phyloP scores from a whole-genome alignment of 2,888 invertebrate genomes.

The Drosophila dives region DNA sequence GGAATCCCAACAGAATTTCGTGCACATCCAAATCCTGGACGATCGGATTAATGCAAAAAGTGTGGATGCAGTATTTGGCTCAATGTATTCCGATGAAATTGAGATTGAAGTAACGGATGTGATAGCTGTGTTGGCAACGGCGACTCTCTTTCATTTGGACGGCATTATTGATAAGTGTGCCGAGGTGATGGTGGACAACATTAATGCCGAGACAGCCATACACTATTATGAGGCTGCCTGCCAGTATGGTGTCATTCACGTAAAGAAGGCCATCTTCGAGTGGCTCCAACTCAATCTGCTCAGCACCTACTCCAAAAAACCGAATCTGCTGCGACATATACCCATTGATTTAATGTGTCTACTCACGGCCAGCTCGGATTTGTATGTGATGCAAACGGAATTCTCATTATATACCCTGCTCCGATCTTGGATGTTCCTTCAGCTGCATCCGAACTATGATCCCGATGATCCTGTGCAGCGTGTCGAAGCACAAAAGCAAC shows the following conservation, averaged over 20 bases:
- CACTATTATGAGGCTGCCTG: slow-evolving; percentile 89
- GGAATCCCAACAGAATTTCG: slow-evolving; percentile 88
- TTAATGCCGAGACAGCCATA: slow-evolving; percentile 89
- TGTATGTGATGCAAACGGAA: slow-evolving; percentile 92
- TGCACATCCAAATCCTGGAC: slow-evolving; percentile 90
- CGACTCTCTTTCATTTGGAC: slow-evolving; percentile 90
- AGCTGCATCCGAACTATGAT: slow-evolving; percentile 85
- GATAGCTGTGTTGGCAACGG: slow-evolving; percentile 89
- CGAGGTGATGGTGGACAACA: slow-evolving; percentile 91
- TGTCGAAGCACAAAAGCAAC: slow-evolving; percentile 62
- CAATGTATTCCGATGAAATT: slow-evolving; percentile 91
- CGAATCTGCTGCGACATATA: slow-evolving; percentile 87
- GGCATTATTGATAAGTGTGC: slow-evolving; percentile 90
- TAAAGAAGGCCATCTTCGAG: slow-evolving; percentile 88
- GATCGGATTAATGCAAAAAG: slow-evolving; percentile 89
- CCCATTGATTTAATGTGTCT: slow-evolving; percentile 88
- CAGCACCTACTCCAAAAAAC: slow-evolving; percentile 86
- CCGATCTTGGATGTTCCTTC: slow-evolving; percentile 89
- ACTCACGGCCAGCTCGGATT: slow-evolving; percentile 87
- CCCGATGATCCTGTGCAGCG: slow-evolving; percentile 80
- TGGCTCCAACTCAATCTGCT: slow-evolving; percentile 90
- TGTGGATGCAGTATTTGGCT: slow-evolving; percentile 89
- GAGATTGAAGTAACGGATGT: slow-evolving; percentile 89
- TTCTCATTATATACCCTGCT: slow-evolving; percentile 90
- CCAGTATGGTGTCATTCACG: slow-evolving; percentile 88